Conservation (phyloP, 2,888 invertebrate species). For the Plebejus melissa region DNA sequence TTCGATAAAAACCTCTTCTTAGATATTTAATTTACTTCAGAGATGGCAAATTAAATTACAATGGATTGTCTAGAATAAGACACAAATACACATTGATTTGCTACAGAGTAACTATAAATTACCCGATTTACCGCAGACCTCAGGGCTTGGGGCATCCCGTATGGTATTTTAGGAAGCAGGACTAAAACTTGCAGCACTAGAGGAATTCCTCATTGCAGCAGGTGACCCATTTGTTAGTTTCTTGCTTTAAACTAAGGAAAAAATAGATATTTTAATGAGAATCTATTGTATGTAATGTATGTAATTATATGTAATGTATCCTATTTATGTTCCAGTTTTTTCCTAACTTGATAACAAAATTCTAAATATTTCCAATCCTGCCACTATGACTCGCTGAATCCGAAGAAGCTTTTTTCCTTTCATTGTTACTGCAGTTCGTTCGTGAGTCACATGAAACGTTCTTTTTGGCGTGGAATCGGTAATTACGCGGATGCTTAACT, state of each 20-base stretch:
- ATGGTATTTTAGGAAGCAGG: not conserved
- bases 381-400: not conserved
- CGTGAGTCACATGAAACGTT: slow-evolving; percentile 38
- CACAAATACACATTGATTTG: not conserved
- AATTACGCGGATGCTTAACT: slow-evolving; percentile 50
- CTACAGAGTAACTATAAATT: not conserved
- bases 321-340: not conserved
- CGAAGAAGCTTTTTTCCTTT: not conserved
- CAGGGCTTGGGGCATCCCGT: not conserved
- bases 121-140: not conserved
- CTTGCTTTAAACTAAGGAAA: not conserved
- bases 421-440: slow-evolving; percentile 14
- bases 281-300: no score
- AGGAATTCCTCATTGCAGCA: not conserved
- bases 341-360: not conserved
- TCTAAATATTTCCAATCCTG: not conserved
- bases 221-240: not conserved
- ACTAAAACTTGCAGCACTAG: not conserved
- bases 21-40: not conserved
- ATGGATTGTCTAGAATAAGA: not conserved
- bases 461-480: slow-evolving; percentile 55
- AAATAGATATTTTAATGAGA: not conserved
- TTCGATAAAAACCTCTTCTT: not conserved
- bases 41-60: not conserved
- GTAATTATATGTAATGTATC: no score